phyloP scores from a whole-genome alignment of 2,797 vertebrate species.

The Oryzias dopingdopingensis region DNA sequence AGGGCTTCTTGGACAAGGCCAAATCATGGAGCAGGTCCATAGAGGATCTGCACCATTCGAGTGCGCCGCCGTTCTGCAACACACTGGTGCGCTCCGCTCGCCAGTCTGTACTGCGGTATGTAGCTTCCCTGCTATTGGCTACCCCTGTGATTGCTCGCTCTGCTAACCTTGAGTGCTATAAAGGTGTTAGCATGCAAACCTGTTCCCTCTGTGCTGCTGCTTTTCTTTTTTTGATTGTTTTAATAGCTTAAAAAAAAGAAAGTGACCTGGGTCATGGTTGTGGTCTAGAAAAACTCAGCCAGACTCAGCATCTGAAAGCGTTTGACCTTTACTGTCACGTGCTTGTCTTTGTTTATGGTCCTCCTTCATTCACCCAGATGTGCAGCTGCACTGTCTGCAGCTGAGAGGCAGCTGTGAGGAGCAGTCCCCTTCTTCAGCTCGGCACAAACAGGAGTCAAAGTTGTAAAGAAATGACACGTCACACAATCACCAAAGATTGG shows the following conservation, averaged over 20 bases:
- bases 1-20: slow-evolving; percentile 88
- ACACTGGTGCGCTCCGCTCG: slow-evolving; percentile 93
- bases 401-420: slow-evolving; percentile 65
- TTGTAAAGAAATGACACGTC: slow-evolving; percentile 6
- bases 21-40: slow-evolving; percentile 98
- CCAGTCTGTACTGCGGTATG: slow-evolving; percentile 94
- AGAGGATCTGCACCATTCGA: slow-evolving; percentile 92
- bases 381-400: slow-evolving; percentile 46
- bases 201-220: slow-evolving; percentile 10
- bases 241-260: slow-evolving; percentile 5
- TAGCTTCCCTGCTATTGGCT: slow-evolving; percentile 70
- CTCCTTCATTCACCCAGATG: slow-evolving; percentile 57
- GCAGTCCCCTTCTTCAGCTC: slow-evolving; percentile 39
- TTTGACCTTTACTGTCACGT: slow-evolving; percentile 35
- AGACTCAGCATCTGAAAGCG: slow-evolving; percentile 29
- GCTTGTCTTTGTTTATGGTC: slow-evolving; percentile 34
- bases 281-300: slow-evolving; percentile 18
- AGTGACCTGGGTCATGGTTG: slow-evolving; percentile 22
- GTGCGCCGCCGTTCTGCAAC: slow-evolving; percentile 89
- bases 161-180: slow-evolving; percentile 48
- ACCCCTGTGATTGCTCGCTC: slow-evolving; percentile 51
- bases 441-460: slow-evolving; percentile 27
- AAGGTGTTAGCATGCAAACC: slow-evolving; percentile 47
- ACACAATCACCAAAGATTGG: background rate
- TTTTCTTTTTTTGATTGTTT: slow-evolving; percentile 16